A percentile compares a stretch with the other conserved stretches of the same genome.
Evolutionary conservation across 2,888 invertebrate species (phyloP).

Genomic region (Bugula neritina): DNA sequence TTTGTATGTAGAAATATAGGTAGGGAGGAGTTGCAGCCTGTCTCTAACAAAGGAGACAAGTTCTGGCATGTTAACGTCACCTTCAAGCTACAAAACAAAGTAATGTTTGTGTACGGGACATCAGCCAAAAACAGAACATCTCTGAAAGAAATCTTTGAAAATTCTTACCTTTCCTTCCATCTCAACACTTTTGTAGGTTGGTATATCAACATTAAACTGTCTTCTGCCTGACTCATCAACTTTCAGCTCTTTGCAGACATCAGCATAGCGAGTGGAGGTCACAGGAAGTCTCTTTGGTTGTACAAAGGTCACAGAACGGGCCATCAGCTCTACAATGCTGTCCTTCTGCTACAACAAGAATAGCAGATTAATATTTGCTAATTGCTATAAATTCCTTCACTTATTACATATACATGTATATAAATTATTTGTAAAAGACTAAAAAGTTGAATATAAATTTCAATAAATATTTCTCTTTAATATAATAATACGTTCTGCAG

Average conservation of each 20-base stretch:
- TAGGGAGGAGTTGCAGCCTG: slow-evolving; percentile 2
- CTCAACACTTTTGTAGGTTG: not conserved
- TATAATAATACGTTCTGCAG: too few species aligned
- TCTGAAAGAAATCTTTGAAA: not conserved
- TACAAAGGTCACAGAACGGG: not conserved
- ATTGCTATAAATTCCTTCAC: not conserved
- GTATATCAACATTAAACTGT: not conserved
- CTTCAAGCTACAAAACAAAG: not conserved
- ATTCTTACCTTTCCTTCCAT: not conserved
- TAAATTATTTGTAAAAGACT: not conserved
- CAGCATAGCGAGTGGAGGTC: not conserved
- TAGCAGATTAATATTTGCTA: not conserved
- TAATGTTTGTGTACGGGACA: too few species aligned
- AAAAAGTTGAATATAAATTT: not conserved
- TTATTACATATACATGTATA: not conserved
- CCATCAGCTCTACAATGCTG: not conserved
- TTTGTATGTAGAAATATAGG: slow-evolving; percentile 5
- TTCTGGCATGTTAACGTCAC: slow-evolving; percentile 7
- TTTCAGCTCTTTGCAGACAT: not conserved
- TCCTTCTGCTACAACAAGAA: not conserved
- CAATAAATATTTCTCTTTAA: too few species aligned
- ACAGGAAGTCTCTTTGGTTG: not conserved
- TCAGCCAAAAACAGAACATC: too few species aligned
- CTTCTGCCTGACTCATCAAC: not conserved
- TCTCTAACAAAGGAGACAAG: slow-evolving; percentile 14